Evolutionary conservation across 2,888 invertebrate genomes (phyloP), one percentile per base, ranked within the genome.

Genomic region (Tromatobia lineatoria): DNA sequence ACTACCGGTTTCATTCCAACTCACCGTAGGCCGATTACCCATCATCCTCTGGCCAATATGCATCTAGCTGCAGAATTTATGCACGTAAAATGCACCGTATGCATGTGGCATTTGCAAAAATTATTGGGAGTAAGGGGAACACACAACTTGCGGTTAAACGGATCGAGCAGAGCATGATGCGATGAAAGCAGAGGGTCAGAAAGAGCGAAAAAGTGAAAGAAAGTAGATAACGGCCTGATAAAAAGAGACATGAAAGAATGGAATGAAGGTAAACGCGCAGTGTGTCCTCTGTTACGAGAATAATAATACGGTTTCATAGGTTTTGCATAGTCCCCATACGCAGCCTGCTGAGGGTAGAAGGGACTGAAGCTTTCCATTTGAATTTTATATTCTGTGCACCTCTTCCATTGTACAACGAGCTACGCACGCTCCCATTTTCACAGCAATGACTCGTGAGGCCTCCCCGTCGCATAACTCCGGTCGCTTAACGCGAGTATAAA

Each of bases 301-400:
- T 86, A 73, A 87, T 88, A 89, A 89, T 88, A 86, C 50, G 84
- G 80, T 90, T 90, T 90, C 87, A 86, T 82, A 78, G 70, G 83
- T 70, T 80, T 79, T 73, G 59, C 82, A 54, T 64, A 67, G 74
- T 42, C 67, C 74, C 57, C 47, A 71, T 81, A 81, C 18, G 18
- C 18, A 18, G 38, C 20, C 10, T 29, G 15, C 29, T 25, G 25
- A 57, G 57, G 42, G 54, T 25, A 50, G 45, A 45, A 18, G 59
- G 29, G 57, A 79, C 45, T 45, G 66, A 66, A 66, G 78, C 82
- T 85, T 85, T 85, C 84, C 78, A 88, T 88, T 89, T 86, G 82
- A 85, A 88, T 89, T 89, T 89, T 88, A 87, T 87, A 88, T 88
- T 85, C 82, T 42, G 47, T 64, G 71, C 79, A 76, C 82, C 86